Conservation (phyloP, 2,797 vertebrate species). For the Mycteria americana region DNA sequence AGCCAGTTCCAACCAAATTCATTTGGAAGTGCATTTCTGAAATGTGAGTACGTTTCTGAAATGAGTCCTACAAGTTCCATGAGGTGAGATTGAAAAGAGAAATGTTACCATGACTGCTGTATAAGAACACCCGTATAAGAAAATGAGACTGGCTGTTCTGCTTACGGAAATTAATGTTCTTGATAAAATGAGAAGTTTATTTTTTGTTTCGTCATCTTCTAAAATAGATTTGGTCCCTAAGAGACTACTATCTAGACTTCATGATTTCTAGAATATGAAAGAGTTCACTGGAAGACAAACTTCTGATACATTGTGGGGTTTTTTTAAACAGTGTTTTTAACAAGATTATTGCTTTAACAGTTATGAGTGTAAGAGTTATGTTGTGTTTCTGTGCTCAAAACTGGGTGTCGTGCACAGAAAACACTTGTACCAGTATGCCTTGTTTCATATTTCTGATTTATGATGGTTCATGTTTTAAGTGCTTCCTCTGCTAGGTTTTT, state of each 20-base stretch:
- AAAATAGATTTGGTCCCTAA: neutral
- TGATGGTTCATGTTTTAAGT: neutral
- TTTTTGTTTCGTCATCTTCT: neutral
- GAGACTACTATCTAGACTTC: neutral
- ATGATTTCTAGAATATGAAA: neutral
- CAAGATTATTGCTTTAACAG: neutral
- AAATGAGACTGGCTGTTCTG: neutral
- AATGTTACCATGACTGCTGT: neutral
- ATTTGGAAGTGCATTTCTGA: neutral
- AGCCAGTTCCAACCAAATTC: neutral
- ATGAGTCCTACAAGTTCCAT: neutral
- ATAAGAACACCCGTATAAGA: neutral
- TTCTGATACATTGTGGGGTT: rapidly evolving
- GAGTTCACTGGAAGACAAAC: neutral
- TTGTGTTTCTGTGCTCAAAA: neutral
- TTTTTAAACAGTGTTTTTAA: neutral
- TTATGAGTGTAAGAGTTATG: neutral
- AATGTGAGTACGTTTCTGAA: neutral
- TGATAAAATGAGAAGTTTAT: neutral
- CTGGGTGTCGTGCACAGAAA: neutral
- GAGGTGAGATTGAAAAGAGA: neutral
- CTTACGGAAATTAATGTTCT: neutral
- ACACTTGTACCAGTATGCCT: neutral
- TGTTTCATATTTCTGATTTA: neutral
- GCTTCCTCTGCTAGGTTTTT: neutral